Base-by-base conservation (phyloP, 2,888 invertebrate species). In the Odontothrips loti region DNA sequence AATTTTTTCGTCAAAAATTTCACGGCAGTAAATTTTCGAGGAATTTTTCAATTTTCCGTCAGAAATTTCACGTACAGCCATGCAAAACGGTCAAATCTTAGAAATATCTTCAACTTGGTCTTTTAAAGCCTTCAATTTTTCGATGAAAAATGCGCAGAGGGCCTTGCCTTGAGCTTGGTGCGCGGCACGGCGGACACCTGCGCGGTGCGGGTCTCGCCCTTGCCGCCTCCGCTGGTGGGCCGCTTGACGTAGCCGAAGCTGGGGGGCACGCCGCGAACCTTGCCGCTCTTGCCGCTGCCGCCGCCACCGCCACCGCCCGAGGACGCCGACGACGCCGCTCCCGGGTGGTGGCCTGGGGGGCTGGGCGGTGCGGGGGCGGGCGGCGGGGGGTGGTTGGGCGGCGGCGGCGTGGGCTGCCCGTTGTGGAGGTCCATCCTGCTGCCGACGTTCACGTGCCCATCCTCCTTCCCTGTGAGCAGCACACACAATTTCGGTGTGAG, bases 171-270 rank as follows among this genome's bases (percentile, higher is more conserved):
- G 68, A 88, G 93, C 88, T 95, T 95, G 0, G 95, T 94, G 85
- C 95, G 90, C 12, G 95, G 95, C 78, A 95, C 95, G 4, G 95
- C 95, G 80, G 95, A 94, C 51, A 95, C 95, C 88, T 95, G 94
- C 79, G 95, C 95, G 12, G 95, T 95, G 86, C 90, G 90, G 82
- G 91, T 85, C n/a, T 88, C 86, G 20, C 84, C 83, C 84, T 85
- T 83, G 84, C 84, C 81, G 84, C 86, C 84, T 10, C 89, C 89
- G 84, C 89, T 90, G 8, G 83, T 82, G 84, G 90, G 89, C 85
- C 95, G 90, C 86, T 95, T 95, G 79, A 95, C 93, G 87, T 95
- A 95, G 80, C 95, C 95, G 85, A 95, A 95, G 87, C 92, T 95
- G 85, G 95, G 94, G 12, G 95, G 95, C 20, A 94, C 94, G 20